Base-by-base conservation (phyloP, 2,113 vertebrate genomes). In the Gambusia holbrooki region DNA sequence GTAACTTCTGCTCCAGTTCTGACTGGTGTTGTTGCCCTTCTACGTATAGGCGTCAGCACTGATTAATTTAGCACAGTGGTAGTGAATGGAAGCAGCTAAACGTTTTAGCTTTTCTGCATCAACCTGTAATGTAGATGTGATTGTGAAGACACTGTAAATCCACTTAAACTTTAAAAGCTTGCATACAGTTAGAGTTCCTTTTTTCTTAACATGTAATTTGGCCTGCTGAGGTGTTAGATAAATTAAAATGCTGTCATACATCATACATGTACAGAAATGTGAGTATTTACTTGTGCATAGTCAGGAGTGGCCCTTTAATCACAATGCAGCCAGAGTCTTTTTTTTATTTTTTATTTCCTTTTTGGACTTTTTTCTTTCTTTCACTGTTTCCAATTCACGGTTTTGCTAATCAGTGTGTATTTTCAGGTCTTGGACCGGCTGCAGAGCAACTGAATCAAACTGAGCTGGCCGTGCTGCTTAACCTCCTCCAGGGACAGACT, bases 381-480 rank as follows among this genome's bases (percentile, higher is more conserved):
- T 61, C 22, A n/a, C 25, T n/a, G 19, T 54, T n/a, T n/a, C 51
- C 51, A 32, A 28, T 63, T 70, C 12, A 66, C 29, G 45, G 30
- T 82, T 27, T 45, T 33, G 3, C 29, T 17, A 28, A 58, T 74
- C 33, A 12, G 60, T 81, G 35, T 83, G 42, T 74, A 65, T 10
- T 58, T 76, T 63, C 60, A 97, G 96, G 96, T 78, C 92, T 99
- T 25, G 96, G 96, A 76, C 96, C 95, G 14, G 97, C 97, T 69
- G 96, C 97, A 4, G 98, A 98, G 89, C 97, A 99, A 91, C 90
- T 99, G 93, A 99, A 99, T 90, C 97, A 97, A 93, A 96, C 96
- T 1, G 98, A 99, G 85, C 77, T 99, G 83, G 97, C 98, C 1
- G 96, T 99, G 80, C 91, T 99, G 68, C 78, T 98, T 78, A 99